phyloP scores from a whole-genome alignment of 1,140 invertebrate species.

The Platyscapa corneri region DNA sequence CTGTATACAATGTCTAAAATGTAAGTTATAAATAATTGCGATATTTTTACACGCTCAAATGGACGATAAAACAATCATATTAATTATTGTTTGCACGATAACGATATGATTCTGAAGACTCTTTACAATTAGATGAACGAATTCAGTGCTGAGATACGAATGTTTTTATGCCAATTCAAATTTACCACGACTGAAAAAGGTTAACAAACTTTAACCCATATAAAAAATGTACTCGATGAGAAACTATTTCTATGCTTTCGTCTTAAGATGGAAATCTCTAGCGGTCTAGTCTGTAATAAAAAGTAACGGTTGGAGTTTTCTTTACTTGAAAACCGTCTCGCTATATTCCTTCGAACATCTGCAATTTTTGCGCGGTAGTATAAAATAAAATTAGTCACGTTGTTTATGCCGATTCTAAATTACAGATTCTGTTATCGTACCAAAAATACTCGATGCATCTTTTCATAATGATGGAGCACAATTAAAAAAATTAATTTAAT shows the following conservation, averaged over 20 bases:
- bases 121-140: background rate
- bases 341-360: background rate
- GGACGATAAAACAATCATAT: background rate
- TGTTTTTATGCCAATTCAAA: background rate
- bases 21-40: too few species aligned
- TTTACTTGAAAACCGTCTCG: slow-evolving; percentile 6
- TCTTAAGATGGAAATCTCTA: slow-evolving; percentile 40
- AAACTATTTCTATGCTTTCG: slow-evolving; percentile 30
- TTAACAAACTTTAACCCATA: slow-evolving; percentile 40
- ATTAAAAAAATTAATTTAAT: too few species aligned
- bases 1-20: too few species aligned
- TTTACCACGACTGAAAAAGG: background rate
- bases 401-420: background rate
- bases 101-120: background rate
- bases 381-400: slow-evolving; percentile 2
- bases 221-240: background rate
- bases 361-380: background rate
- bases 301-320: slow-evolving; percentile 54
- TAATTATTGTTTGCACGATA: background rate
- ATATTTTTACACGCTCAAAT: too few species aligned
- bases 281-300: slow-evolving; percentile 54
- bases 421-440: background rate
- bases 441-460: background rate
- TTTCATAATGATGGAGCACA: too few species aligned
- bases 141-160: background rate